phyloP scores from a whole-genome alignment of 2,888 invertebrate species.

The Aleiodes alternator region DNA sequence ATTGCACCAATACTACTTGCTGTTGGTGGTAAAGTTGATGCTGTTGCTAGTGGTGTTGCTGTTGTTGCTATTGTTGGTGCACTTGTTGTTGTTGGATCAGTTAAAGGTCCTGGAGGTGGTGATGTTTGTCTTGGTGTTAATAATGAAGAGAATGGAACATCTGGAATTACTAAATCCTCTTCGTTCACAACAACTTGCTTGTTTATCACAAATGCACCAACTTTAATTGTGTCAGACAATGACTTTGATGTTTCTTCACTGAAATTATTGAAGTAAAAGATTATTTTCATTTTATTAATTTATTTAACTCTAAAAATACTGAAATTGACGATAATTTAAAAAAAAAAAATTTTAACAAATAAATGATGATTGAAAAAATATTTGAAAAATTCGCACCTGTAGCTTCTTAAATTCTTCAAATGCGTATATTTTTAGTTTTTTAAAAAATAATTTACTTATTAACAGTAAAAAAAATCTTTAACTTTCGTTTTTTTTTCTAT shows the following conservation, averaged over 20 bases:
- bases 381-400: no score
- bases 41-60: slow-evolving; percentile 46
- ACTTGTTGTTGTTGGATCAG: slow-evolving; percentile 59
- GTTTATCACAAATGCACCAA: slow-evolving; percentile 86
- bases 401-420: no score
- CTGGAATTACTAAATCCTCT: slow-evolving; percentile 78
- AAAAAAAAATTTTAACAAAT: no score
- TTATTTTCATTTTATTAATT: slow-evolving; percentile 15
- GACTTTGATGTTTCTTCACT: slow-evolving; percentile 83
- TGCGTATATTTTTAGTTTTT: no score
- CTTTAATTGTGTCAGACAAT: slow-evolving; percentile 84
- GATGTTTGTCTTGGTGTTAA: slow-evolving; percentile 73
- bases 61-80: slow-evolving; percentile 46
- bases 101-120: slow-evolving; percentile 63
- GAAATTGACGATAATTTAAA: background rate
- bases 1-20: slow-evolving; percentile 45
- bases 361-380: no score
- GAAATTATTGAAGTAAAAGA: slow-evolving; percentile 58
- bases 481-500: no score
- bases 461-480: no score
- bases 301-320: background rate
- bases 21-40: slow-evolving; percentile 43
- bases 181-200: slow-evolving; percentile 79
- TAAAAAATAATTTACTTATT: no score
- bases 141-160: slow-evolving; percentile 82